These are phyloP conservation scores for Boulengeromyrus knoepffleri DNA, from an alignment of 2,113 vertebrate species.

Conservation along the genomic window DNA sequence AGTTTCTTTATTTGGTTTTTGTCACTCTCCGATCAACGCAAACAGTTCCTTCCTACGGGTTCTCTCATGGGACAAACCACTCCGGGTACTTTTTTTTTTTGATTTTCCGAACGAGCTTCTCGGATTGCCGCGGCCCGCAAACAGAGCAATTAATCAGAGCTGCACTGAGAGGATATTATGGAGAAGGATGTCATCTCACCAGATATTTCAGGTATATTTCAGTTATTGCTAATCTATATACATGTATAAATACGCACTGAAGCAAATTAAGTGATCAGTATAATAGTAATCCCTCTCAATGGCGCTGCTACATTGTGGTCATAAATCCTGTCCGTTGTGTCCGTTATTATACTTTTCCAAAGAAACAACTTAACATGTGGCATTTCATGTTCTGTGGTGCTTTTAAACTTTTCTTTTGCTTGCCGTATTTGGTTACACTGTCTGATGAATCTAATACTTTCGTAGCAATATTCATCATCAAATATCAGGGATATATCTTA, in stretches of 20 bases:
- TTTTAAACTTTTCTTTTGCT: background rate
- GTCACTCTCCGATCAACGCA: conserved; percentile 1
- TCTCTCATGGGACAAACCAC: conserved; percentile 17
- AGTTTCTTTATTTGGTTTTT: conserved; percentile 16
- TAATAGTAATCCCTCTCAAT: background rate
- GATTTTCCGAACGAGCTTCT: conserved; percentile 18
- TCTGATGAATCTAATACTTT: background rate
- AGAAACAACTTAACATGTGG: background rate
- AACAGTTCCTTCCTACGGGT: conserved; percentile 24
- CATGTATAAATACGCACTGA: background rate
- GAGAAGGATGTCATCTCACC: background rate
- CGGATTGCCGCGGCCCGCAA: background rate
- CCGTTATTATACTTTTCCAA: background rate
- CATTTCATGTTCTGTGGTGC: background rate
- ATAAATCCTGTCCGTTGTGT: background rate
- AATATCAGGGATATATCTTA: background rate
- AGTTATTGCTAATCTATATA: background rate
- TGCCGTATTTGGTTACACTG: background rate
- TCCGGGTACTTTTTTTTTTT: background rate
- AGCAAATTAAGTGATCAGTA: background rate
- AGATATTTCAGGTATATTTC: background rate
- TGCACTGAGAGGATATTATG: background rate
- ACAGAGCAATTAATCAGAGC: background rate
- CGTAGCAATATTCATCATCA: background rate
- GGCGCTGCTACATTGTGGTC: background rate